Evolutionary conservation across 2,888 invertebrate genomes (phyloP).

Genomic region (Amphimallon solstitiale): DNA sequence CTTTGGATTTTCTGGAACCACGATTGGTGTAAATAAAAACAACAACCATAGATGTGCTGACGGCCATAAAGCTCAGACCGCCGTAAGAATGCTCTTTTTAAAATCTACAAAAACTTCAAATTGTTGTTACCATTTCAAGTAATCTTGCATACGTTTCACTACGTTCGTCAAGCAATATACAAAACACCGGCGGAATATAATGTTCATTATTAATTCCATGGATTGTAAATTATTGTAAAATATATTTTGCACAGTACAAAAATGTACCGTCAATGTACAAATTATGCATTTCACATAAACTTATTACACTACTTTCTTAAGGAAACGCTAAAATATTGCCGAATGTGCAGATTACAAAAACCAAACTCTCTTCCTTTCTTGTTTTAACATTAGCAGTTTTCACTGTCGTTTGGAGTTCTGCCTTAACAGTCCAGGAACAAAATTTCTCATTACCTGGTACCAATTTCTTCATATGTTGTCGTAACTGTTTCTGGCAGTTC

Average conservation of each 20-base stretch:
- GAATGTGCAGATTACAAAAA: too few relatives aligned
- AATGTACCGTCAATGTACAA: not conserved
- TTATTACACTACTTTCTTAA: too few relatives aligned
- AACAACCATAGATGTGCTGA: not conserved
- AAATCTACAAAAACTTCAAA: not conserved
- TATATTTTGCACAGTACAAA: not conserved
- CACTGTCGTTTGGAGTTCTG: too few relatives aligned
- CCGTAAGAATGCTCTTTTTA: not conserved
- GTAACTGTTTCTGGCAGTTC: too few relatives aligned
- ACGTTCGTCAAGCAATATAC: not conserved
- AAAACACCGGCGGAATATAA: not conserved
- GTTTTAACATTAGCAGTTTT: too few relatives aligned
- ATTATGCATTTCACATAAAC: not conserved
- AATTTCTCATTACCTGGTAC: too few relatives aligned
- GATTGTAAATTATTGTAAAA: not conserved
- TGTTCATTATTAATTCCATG: not conserved
- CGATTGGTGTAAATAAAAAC: constrained; percentile 2
- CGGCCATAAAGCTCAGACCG: not conserved
- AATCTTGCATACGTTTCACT: not conserved
- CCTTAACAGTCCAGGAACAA: too few relatives aligned
- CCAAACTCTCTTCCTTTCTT: too few relatives aligned
- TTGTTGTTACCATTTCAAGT: not conserved
- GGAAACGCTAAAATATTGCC: too few relatives aligned
- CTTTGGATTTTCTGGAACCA: too few relatives aligned
- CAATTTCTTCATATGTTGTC: too few relatives aligned